A percentile compares a stretch with the other conserved stretches of the same genome.
phyloP scores from a whole-genome alignment of 2,113 vertebrate genomes.

The Psammodynastes pulverulentus region DNA sequence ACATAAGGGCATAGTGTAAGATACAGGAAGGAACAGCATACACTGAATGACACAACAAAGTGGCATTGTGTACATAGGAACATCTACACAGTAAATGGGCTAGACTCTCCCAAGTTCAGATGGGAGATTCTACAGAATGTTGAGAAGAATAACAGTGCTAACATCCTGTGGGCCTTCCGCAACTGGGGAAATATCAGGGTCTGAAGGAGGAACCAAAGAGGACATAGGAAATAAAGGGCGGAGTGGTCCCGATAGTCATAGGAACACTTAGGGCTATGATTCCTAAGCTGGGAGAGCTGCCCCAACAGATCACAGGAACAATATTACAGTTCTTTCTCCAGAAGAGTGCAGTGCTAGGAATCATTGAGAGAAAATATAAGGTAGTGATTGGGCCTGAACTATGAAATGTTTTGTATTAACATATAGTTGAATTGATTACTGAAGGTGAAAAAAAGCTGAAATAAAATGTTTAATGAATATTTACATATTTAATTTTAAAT shows the following conservation, averaged over 20 bases:
- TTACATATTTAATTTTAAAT: neutral
- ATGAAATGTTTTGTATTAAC: neutral
- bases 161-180: neutral
- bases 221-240: neutral
- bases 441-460: neutral
- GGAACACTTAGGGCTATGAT: neutral
- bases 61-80: neutral
- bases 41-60: neutral
- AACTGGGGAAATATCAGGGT: neutral
- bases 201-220: neutral
- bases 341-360: neutral
- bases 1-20: neutral
- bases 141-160: neutral
- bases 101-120: neutral
- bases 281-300: neutral
- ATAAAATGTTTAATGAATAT: neutral
- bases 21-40: neutral
- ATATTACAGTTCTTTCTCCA: neutral
- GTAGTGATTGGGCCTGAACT: neutral
- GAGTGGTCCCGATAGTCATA: neutral
- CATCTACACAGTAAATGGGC: neutral
- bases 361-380: neutral
- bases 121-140: neutral
- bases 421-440: neutral
- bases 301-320: neutral